Base-by-base conservation (phyloP, 2,113 vertebrate genomes). In the Chaetura pelagica region DNA sequence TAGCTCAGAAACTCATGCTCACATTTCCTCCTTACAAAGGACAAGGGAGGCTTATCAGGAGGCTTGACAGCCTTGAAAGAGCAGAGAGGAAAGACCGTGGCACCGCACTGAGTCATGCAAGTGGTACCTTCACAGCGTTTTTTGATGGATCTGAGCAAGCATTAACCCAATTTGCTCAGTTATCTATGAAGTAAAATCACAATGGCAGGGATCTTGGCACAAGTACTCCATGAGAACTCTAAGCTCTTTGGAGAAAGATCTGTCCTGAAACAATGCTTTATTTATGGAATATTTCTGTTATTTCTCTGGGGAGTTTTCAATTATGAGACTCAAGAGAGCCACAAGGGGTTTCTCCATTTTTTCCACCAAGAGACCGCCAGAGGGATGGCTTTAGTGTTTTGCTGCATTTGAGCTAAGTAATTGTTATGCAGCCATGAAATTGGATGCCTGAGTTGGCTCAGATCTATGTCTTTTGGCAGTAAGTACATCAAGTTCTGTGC, bases 301-400 rank as follows among this genome's bases (percentile, higher is more conserved):
- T 95, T 94, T 89, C 77, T 81, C 62, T 57, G 64, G 78, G 23
- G 84, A 94, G 61, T 66, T 94, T 92, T 90, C 67, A 87, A 84
- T 78, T 24, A 81, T 48, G 67, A 84, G 48, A 52, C 29, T 72
- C 48, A 57, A 40, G 32, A 72, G 58, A 91, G 20, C 38, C 77
- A 87, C 62, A 75, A 76, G 82, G 30, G 26, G 7, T 82, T 94
- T 86, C 40, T 69, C 3, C 61, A 23, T 27, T 68, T 42, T 42
- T 42, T 42, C 40, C 40, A 42, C 34, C 52, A 72, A 75, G 62
- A 87, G 26, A 32, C 26, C 81, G 84, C 62, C 48, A 87, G 54
- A 75, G 62, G 29, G 64, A 75, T 79, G 29, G 32, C 42, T 91
- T 75, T 61, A 67, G 48, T 91, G 81, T 91, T 93, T 91, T 82